Conservation (phyloP, 2,888 invertebrate species). For the Petrophora chlorosata region DNA sequence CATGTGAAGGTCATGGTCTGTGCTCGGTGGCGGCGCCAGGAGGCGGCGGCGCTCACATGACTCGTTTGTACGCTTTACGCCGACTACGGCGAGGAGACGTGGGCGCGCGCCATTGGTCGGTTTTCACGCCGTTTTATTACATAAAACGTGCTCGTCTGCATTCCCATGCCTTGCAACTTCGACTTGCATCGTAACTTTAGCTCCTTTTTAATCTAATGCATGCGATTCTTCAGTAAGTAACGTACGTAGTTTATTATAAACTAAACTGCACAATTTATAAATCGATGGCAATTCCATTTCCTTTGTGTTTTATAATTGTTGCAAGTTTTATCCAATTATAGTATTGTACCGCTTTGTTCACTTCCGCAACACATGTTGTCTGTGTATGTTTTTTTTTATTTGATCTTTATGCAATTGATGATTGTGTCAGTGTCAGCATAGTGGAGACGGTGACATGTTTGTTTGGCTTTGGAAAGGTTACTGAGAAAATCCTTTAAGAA, state of each 20-base stretch:
- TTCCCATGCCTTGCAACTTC: conserved; percentile 19
- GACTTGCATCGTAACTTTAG: neutral
- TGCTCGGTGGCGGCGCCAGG: conserved; percentile 61
- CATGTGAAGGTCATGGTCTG: conserved; percentile 74
- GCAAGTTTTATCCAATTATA: conserved; percentile 1
- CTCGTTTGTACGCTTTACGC: conserved; percentile 48
- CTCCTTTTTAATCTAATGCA: neutral
- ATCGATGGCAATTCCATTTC: neutral
- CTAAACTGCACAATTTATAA: too few relatives aligned
- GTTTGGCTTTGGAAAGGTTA: conserved; percentile 9
- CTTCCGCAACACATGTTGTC: conserved; percentile 7
- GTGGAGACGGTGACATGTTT: conserved; percentile 6
- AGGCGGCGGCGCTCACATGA: conserved; percentile 64
- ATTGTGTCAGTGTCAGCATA: neutral
- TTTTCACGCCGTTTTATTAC: conserved; percentile 46
- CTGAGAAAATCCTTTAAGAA: neutral
- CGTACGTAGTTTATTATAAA: too few relatives aligned
- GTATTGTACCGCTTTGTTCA: neutral
- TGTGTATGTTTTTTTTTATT: neutral
- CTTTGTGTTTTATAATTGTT: neutral
- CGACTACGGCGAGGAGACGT: conserved; percentile 52
- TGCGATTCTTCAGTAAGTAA: neutral
- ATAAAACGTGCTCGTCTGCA: conserved; percentile 41
- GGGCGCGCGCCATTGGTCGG: conserved; percentile 63
- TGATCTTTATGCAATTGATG: conserved; percentile 8